phyloP scores from a whole-genome alignment of 2,113 vertebrate genomes.

The Aix galericulata region DNA sequence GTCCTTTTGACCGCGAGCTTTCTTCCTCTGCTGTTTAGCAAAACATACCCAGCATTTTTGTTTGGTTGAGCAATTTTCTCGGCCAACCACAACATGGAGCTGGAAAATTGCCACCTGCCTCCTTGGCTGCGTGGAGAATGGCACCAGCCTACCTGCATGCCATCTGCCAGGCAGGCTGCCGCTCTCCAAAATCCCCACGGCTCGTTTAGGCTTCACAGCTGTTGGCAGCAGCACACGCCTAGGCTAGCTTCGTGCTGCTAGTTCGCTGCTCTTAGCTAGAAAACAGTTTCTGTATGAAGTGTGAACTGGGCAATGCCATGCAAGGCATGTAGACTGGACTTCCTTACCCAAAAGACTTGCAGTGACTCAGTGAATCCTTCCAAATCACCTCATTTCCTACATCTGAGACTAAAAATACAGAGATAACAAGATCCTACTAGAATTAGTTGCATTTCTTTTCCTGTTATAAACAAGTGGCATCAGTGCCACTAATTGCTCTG shows the following conservation, averaged over 20 bases:
- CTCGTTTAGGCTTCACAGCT: conserved; percentile 12
- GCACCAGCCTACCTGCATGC: not conserved
- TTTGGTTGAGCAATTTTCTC: conserved; percentile 4
- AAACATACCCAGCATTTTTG: not conserved
- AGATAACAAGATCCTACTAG: not conserved
- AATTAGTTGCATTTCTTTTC: not conserved
- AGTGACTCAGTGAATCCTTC: not conserved
- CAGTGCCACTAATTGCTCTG: not conserved
- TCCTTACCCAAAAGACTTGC: not conserved
- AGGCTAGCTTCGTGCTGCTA: not conserved
- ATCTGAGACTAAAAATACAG: not conserved
- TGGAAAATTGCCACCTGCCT: conserved; percentile 12
- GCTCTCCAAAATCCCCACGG: not conserved
- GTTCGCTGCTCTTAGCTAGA: not conserved
- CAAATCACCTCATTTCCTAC: not conserved
- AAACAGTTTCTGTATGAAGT: not conserved
- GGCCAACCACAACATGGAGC: not conserved
- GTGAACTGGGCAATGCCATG: not conserved
- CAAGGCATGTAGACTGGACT: not conserved
- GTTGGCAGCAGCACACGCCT: not conserved
- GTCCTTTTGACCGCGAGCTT: not conserved
- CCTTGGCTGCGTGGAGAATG: not conserved
- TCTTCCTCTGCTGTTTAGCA: not conserved
- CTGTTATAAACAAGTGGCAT: not conserved
- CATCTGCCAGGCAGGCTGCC: conserved; percentile 32